Evolutionary conservation across 1,140 invertebrate species (phyloP), one percentile per base, ranked within the genome.

Genomic region (Asobara japonica): DNA sequence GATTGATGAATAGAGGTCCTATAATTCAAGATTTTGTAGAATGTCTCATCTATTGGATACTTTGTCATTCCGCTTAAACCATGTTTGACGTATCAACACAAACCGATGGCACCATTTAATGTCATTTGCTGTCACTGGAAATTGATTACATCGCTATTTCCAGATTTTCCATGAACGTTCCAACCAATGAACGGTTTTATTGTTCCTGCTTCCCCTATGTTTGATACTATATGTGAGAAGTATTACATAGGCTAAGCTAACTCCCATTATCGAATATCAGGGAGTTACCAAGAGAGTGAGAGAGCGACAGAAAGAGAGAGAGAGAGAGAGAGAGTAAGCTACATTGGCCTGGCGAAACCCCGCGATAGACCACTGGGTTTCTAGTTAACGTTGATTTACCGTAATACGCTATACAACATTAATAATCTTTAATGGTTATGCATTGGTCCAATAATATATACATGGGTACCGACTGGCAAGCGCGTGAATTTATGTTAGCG

Each of bases 321-420:
- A 78, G 74, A 77, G 77, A 81, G 75, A 29, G 30, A 29, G 69
- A 66, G 65, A 78, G 74, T 78, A 78, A 81, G 75, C 80, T 80
- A 76, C 77, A 68, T 71, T 76, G 75, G 36, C 79, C 80, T 77
- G 77, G 71, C 76, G 76, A 82, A 79, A 81, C 74, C 74, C 25
- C 74, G 71, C 76, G 79, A 82, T 81, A 82, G 80, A 82, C 78
- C 78, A 77, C 65, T 76, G 81, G 80, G 76, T 72, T 76, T 74
- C 78, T 74, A 78, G 79, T 81, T 83, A 83, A 83, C 80, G 74
- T 78, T 83, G 81, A 83, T 83, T 83, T 83, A 83, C 81, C 82
- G 79, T 83, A 81, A 83, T 82, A 80, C 78, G 60, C 74, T 73
- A 65, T 82, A 78, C 76, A 77, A 79, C 79, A 80, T 82, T 83